Evolutionary conservation across 2,797 vertebrate genomes (phyloP).

Genomic region (Potorous gilbertii): DNA sequence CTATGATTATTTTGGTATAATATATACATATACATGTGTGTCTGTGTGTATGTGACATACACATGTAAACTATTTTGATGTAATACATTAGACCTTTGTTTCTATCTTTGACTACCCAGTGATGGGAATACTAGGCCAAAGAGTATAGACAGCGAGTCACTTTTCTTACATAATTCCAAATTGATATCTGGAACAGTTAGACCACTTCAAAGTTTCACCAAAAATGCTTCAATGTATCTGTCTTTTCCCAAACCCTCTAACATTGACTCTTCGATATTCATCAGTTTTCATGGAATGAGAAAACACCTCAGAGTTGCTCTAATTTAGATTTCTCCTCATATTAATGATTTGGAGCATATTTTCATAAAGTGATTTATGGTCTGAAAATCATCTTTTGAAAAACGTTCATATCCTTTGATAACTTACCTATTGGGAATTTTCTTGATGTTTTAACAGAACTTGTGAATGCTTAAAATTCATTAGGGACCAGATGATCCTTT

Average conservation of each 20-base stretch:
- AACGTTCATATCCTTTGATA: background rate
- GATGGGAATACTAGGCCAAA: background rate
- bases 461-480: background rate
- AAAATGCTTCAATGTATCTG: background rate
- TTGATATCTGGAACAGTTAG: background rate
- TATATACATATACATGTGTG: background rate
- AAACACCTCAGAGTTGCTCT: background rate
- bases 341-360: background rate
- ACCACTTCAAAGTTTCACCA: background rate
- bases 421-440: background rate
- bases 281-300: background rate
- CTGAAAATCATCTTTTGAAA: background rate
- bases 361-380: background rate
- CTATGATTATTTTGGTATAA: background rate
- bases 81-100: background rate
- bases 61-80: background rate
- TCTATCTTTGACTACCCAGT: background rate
- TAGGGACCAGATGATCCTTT: constrained; percentile 2
- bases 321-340: background rate
- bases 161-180: background rate
- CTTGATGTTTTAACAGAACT: background rate
- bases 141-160: background rate
- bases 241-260: background rate
- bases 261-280: background rate
- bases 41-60: too few relatives aligned